Evolutionary conservation across 2,797 vertebrate species (phyloP), one percentile per base, ranked within the genome.

Genomic region (Schizothorax lantsangensis): DNA sequence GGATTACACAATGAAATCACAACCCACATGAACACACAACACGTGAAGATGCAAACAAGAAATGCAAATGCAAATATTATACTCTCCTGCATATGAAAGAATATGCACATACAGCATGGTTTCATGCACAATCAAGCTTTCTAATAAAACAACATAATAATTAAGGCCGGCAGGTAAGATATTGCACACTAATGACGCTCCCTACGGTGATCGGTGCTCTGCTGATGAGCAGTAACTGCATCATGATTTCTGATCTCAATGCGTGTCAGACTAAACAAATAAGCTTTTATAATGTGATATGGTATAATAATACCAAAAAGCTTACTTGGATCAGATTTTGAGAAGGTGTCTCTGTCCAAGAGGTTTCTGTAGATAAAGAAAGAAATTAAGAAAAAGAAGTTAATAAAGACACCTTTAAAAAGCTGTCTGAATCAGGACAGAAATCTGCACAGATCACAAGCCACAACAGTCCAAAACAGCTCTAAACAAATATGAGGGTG

Each of bases 311-410:
- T 2, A 52, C 40, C 45, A 45, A 87, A 45, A 69, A 33, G 74
- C 95, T 97, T 97, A 99, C 98, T 97, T 78, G 98, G 98, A 93
- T 99, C 98, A 64, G 98, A 99, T 93, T 99, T 99, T 92, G 98
- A 99, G 95, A 99, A 99, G 0, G 98, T 99, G 94, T 99, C 98
- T 96, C 97, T 96, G 93, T 99, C 98, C 94, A 99, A 95, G 91
- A 99, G 97, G 93, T 98, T 98, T 95, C 98, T 99, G 95, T 91
- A 47, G 57, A 94, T 93, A 93, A 90, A 90, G 88, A 93, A 90
- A 89, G 47, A 90, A 88, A n/a, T 69, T 88, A 64, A 88, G 66
- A 74, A 40, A 87, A 47, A 84, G 9, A 26, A 33, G 43, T 45
- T 72, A 79, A 10, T 49, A 38, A 84, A 84, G 77, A 82, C 49